A percentile compares a stretch with the other conserved stretches of the same genome.
Evolutionary conservation across 2,113 vertebrate genomes (phyloP).

Genomic region (Brachirus orientalis): DNA sequence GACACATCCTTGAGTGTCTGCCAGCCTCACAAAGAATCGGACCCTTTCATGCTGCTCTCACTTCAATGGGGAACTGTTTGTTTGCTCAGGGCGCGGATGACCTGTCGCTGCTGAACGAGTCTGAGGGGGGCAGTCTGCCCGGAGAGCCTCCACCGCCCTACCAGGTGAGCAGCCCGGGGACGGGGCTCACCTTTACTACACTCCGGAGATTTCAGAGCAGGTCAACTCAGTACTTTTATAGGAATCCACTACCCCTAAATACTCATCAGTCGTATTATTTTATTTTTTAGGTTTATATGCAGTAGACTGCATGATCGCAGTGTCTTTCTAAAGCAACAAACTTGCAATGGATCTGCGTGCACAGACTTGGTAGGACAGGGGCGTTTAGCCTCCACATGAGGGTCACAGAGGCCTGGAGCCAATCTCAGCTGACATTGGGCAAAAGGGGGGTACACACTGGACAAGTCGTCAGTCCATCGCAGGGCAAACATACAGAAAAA

Average conservation of each 20-base stretch:
- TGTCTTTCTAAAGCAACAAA: not conserved
- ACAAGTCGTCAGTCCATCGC: no score
- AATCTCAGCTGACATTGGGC: no score
- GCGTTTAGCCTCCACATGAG: no score
- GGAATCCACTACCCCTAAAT: no score
- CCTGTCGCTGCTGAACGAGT: constrained; percentile 86
- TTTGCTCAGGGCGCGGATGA: constrained; percentile 86
- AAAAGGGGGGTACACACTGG: no score
- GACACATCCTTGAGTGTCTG: not conserved
- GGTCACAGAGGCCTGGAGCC: no score
- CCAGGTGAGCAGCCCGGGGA: constrained; percentile 63
- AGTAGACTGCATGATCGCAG: not conserved
- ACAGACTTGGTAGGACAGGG: no score
- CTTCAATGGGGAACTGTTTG: constrained; percentile 87
- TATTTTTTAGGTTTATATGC: not conserved
- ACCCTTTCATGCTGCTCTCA: constrained; percentile 60
- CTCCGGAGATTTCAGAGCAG: not conserved
- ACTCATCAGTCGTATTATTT: not conserved
- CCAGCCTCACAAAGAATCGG: not conserved
- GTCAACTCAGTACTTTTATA: not conserved
- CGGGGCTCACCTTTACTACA: constrained; percentile 2
- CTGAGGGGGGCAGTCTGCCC: constrained; percentile 84
- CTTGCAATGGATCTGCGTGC: not conserved
- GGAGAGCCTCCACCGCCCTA: constrained; percentile 83
- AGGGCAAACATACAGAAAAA: no score